Evolutionary conservation across 2,113 vertebrate species (phyloP), one percentile per base, ranked within the genome.

Genomic region (Tauraco erythrolophus): DNA sequence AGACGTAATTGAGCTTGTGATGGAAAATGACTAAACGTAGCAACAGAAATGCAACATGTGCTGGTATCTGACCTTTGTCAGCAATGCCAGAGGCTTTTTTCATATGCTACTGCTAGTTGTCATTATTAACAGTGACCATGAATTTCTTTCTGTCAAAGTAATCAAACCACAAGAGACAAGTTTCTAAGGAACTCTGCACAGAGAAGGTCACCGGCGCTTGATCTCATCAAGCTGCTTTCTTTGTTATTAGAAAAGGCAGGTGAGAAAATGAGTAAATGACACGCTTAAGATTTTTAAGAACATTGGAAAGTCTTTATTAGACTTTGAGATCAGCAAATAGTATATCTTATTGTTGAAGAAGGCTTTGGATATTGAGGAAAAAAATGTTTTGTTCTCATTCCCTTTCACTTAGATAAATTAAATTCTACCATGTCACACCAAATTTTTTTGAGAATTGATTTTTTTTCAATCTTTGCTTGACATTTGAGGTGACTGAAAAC

Each of bases 371-470:
- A 62, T 19, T 68, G 60, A 84, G 35, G 76, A 9, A 43, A 58
- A 57, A 45, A 41, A 8, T 37, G 45, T 56, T 96, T 88, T 93
- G 14, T 79, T 89, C 64, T 79, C 39, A 12, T 94, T 88, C 85
- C 61, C 56, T 74, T 92, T 71, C 89, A 90, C 51, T 92, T 65
- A 89, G 57, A 94, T 77, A 92, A 96, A 96, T 96, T 88, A 70
- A 94, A 79, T 92, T 96, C 93, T 71, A 58, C 45, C 6, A 10
- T 72, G 83, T 85, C 82, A 75, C 48, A 88, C 39, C 53, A 89
- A 79, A 74, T 96, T 94, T 87, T 84, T 84, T 77, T 77, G 61
- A 39, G 22, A 72, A 97, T 95, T 96, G 89, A 96, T 97, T 97
- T 88, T 89, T 89, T 89, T 93, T 78, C 88, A 91, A 30, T 94